A percentile compares a stretch with the other conserved stretches of the same genome.
These are phyloP conservation scores for Hetaerina americana DNA, from an alignment of 1,140 invertebrate species.

Conservation along the genomic window DNA sequence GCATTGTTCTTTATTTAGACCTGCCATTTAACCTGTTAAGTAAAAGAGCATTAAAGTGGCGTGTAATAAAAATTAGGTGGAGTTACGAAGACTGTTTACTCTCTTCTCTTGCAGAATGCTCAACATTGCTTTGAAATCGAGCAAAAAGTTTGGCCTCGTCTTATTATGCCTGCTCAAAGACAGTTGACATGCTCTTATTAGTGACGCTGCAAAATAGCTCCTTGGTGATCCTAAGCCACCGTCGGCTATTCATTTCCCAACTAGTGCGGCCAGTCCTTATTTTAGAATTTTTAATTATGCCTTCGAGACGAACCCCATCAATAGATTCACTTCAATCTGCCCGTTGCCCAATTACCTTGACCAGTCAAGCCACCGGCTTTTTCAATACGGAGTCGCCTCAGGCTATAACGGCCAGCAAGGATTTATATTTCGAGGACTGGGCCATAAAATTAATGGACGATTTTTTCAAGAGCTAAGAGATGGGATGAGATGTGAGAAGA, in stretches of 20 bases:
- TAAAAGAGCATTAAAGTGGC: too few species aligned
- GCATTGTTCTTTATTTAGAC: too few species aligned
- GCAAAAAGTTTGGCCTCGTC: too few species aligned
- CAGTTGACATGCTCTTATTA: not conserved
- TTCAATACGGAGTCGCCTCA: not conserved
- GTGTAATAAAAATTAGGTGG: too few species aligned
- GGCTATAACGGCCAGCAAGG: not conserved
- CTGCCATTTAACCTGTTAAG: too few species aligned
- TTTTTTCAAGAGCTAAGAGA: not conserved
- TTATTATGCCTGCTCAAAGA: not conserved
- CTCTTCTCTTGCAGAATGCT: too few species aligned
- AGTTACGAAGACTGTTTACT: too few species aligned
- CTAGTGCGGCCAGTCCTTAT: not conserved
- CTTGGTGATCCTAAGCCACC: not conserved
- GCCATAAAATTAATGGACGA: not conserved
- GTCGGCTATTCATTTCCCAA: not conserved
- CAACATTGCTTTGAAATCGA: too few species aligned
- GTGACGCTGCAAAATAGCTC: not conserved
- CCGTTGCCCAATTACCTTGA: not conserved
- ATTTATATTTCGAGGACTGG: not conserved
- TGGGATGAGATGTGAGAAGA: not conserved
- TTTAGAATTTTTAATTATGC: not conserved
- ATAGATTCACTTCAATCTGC: not conserved
- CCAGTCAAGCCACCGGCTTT: not conserved
- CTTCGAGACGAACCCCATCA: not conserved